These are phyloP conservation scores for Varanus komodoensis DNA, from an alignment of 2,113 vertebrate species.

Conservation along the genomic window DNA sequence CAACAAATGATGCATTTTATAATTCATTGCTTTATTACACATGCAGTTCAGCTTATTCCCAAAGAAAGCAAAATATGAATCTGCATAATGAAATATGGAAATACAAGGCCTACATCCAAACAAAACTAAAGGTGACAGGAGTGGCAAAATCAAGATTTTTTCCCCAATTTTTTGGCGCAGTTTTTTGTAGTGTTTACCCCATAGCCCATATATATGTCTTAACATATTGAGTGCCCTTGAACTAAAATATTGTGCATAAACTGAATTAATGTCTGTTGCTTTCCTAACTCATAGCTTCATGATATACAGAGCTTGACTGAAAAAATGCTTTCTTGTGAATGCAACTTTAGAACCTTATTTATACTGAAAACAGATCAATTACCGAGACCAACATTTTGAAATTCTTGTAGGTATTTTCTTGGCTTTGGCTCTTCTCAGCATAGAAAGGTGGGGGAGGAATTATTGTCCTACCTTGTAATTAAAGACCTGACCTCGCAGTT, in stretches of 20 bases:
- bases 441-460: conserved; percentile 46
- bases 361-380: conserved; percentile 66
- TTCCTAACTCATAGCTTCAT: conserved; percentile 22
- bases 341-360: conserved; percentile 60
- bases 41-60: conserved; percentile 24
- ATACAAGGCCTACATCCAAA: conserved; percentile 31
- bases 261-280: conserved; percentile 11
- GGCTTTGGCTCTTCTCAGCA: conserved; percentile 45
- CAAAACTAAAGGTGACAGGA: neutral
- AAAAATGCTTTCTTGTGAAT: neutral
- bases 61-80: conserved; percentile 18
- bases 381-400: conserved; percentile 54
- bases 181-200: conserved; percentile 14
- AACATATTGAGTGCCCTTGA: neutral
- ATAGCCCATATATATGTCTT: neutral
- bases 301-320: neutral
- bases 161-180: neutral
- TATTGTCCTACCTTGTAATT: conserved; percentile 39
- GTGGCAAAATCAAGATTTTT: conserved; percentile 25
- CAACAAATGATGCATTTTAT: conserved; percentile 41
- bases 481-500: conserved; percentile 46
- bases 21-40: conserved; percentile 37
- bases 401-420: conserved; percentile 64
- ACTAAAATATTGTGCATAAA: neutral
- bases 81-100: conserved; percentile 39